A percentile compares a stretch with the other conserved stretches of the same genome.
phyloP scores from a whole-genome alignment of 2,113 vertebrate species.

The Brachyistius frenatus region DNA sequence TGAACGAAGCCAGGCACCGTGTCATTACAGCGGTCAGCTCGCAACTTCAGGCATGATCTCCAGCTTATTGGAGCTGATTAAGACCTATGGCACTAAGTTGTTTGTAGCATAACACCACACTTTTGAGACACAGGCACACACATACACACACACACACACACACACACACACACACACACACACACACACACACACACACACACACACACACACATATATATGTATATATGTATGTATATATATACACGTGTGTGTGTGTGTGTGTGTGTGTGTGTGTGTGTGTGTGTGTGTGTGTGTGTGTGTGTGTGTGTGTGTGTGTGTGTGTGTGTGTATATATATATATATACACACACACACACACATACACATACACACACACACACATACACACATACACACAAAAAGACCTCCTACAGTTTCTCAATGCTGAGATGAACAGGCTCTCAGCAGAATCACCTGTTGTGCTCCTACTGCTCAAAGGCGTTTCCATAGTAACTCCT shows the following conservation, averaged over 20 bases:
- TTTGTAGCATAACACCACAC: slow-evolving; percentile 47
- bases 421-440: slow-evolving; percentile 56
- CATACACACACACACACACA: background rate
- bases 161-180: background rate
- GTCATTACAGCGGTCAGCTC: slow-evolving; percentile 46
- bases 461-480: slow-evolving; percentile 80
- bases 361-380: slow-evolving; percentile 18
- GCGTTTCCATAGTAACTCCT: slow-evolving; percentile 82
- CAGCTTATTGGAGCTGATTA: slow-evolving; percentile 75
- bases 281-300: no score
- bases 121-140: slow-evolving; percentile 33
- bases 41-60: slow-evolving; percentile 69
- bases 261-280: no score
- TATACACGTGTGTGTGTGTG: no score
- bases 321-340: no score
- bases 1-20: background rate
- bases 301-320: no score
- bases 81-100: slow-evolving; percentile 47
- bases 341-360: background rate
- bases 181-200: slow-evolving; percentile 22
- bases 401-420: slow-evolving; percentile 63
- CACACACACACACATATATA: background rate
- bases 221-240: no score
- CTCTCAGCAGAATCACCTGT: slow-evolving; percentile 81
- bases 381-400: background rate